Percentiles rank a stretch among this genome's conserved stretches.
These are phyloP conservation scores for Apostichopus parvimensis DNA, from an alignment of 35 echinoderm and acorn worm genomes.

Conservation along the genomic window DNA sequence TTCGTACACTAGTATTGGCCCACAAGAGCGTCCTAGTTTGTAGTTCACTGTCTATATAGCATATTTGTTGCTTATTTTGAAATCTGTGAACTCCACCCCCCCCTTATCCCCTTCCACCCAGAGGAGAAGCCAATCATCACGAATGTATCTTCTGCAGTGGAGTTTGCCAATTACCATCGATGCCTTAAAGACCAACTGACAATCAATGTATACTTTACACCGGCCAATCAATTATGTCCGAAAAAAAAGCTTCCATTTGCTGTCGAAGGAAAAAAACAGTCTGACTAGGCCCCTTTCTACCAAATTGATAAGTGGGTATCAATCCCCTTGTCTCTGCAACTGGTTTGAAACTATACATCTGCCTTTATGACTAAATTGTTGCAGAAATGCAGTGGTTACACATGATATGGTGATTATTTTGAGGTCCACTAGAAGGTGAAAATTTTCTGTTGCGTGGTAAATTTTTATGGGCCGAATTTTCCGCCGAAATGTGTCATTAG, in stretches of 20 bases:
- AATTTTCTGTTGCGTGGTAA: background rate
- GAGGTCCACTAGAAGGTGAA: background rate
- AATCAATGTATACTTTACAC: background rate
- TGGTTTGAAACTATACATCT: background rate
- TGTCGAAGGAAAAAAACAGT: background rate
- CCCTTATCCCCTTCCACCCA: too few species aligned
- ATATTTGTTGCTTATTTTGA: too few species aligned
- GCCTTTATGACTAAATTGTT: background rate
- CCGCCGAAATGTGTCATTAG: too few species aligned
- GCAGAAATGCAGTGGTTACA: background rate
- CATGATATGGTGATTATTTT: background rate
- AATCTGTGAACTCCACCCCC: too few species aligned
- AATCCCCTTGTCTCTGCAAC: background rate
- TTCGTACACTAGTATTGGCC: too few species aligned
- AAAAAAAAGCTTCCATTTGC: background rate
- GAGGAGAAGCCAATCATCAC: too few species aligned
- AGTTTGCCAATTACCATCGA: background rate
- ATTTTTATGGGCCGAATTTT: background rate
- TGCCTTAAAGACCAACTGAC: background rate
- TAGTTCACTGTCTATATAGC: too few species aligned
- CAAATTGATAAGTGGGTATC: background rate
- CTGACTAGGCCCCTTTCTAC: background rate
- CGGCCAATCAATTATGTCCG: background rate
- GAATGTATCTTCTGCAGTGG: too few species aligned
- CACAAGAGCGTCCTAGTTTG: too few species aligned